Evolutionary conservation across 2,113 vertebrate genomes (phyloP), one percentile per base, ranked within the genome.

Genomic region (Ammospiza caudacuta): DNA sequence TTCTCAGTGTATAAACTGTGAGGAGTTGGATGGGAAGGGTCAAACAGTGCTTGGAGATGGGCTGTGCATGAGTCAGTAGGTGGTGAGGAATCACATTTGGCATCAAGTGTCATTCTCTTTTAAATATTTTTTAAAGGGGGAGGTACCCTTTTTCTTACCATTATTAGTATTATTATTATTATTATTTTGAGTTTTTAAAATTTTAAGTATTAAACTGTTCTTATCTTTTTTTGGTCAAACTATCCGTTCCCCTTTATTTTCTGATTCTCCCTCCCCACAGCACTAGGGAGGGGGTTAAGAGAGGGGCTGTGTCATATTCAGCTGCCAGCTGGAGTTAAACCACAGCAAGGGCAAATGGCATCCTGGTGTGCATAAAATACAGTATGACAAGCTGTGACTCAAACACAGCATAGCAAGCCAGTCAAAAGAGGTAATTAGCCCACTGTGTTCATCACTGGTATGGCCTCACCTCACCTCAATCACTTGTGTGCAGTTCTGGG

Each of bases 381-480:
- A 27, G 2, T 3, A 20, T 20, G 43, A 89, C 12, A 17, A 73
- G 22, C 4, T 4, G 2, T 61, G n/a, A 33, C 15, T 62, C 33
- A 54, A 69, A 68, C 27, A 37, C 17, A 46, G 39, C 33, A n/a
- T 28, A 69, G 23, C 12, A 67, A 39, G 15, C 9, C 19, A 44
- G 11, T 16, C 13, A 59, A 79, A 63, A 68, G 24, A 33, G 3
- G 4, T 22, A 6, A 41, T 55, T 62, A 7, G 41, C 19, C 24
- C 0, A 0, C 46, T 33, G 31, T 28, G 5, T 27, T 78, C 7
- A 44, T 27, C 0, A 0, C 1, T 59, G 46, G 9, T 59, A 18
- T 0, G 0, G 31, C 13, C 66, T 62, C n/a, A 47, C 13, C 66
- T 62, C n/a, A 47, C 18, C 27, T 28, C 1, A 8, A 33, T 13